Conservation (phyloP, 2,113 vertebrate species). For the Carassius carassius region DNA sequence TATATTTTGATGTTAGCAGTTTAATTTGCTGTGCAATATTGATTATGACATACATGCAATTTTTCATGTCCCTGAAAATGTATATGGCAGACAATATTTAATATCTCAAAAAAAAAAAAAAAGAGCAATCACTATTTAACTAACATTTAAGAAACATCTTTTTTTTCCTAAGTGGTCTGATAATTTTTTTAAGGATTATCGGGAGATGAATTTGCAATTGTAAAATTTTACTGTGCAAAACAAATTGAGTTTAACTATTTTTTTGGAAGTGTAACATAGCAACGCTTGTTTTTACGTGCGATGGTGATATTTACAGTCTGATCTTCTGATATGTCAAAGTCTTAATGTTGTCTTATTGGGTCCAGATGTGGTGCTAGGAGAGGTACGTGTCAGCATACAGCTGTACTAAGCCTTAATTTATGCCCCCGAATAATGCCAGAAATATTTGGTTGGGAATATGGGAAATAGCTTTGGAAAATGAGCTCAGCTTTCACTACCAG, state of each 20-base stretch:
- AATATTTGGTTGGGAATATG: slow-evolving; percentile 65
- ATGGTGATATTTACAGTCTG: slow-evolving; percentile 60
- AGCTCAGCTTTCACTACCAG: slow-evolving; percentile 43
- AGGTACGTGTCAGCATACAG: slow-evolving; percentile 65
- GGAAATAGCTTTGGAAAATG: slow-evolving; percentile 64
- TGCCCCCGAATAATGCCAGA: slow-evolving; percentile 60
- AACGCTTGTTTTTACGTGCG: slow-evolving; percentile 38
- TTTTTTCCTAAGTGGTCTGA: neutral
- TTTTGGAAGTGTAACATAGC: slow-evolving; percentile 26
- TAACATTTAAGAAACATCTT: neutral
- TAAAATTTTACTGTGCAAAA: no score
- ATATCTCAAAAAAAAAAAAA: neutral
- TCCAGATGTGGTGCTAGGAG: slow-evolving; percentile 72
- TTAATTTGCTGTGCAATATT: neutral
- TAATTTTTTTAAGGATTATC: neutral
- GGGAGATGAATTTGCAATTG: neutral
- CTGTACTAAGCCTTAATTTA: slow-evolving; percentile 68
- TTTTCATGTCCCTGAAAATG: neutral
- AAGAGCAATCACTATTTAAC: neutral
- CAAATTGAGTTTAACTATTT: neutral
- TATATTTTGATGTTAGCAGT: neutral
- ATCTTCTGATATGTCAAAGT: slow-evolving; percentile 61
- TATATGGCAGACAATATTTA: neutral
- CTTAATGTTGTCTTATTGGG: slow-evolving; percentile 64
- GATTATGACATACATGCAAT: neutral